Conservation (phyloP, 2,113 vertebrate species). For the Lamprotornis superbus region DNA sequence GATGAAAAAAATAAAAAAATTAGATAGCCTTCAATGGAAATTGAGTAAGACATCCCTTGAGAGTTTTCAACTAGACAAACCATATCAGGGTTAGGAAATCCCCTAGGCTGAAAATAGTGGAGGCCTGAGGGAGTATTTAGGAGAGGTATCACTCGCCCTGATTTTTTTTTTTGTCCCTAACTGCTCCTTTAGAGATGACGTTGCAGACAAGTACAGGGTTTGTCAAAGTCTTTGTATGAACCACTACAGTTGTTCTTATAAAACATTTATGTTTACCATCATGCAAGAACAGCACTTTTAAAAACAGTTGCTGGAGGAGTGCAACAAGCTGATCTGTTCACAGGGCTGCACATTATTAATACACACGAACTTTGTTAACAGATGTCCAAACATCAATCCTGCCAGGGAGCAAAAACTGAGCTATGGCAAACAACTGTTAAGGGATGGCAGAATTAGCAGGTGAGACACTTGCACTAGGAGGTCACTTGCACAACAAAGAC, state of each 20-base stretch:
- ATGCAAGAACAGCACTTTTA: background rate
- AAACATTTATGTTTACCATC: slow-evolving; percentile 7
- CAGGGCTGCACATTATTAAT: background rate
- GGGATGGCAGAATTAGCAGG: background rate
- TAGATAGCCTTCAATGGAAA: background rate
- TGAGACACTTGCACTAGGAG: background rate
- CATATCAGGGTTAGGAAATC: background rate
- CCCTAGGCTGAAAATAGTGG: background rate
- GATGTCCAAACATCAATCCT: background rate
- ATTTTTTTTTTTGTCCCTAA: background rate
- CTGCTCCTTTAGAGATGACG: background rate
- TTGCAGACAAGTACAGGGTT: background rate
- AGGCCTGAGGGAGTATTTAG: background rate
- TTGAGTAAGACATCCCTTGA: background rate
- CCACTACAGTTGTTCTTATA: slow-evolving; percentile 17
- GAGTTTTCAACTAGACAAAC: background rate
- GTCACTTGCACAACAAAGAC: background rate
- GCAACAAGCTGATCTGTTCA: background rate
- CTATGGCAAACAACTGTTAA: background rate
- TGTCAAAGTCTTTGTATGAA: slow-evolving; percentile 16
- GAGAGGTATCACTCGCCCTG: background rate
- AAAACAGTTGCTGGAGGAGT: background rate
- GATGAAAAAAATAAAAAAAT: background rate
- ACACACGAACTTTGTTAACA: background rate
- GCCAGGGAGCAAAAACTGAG: background rate